Conservation (phyloP, 2,888 invertebrate genomes). For the Abrostola triplasia region DNA sequence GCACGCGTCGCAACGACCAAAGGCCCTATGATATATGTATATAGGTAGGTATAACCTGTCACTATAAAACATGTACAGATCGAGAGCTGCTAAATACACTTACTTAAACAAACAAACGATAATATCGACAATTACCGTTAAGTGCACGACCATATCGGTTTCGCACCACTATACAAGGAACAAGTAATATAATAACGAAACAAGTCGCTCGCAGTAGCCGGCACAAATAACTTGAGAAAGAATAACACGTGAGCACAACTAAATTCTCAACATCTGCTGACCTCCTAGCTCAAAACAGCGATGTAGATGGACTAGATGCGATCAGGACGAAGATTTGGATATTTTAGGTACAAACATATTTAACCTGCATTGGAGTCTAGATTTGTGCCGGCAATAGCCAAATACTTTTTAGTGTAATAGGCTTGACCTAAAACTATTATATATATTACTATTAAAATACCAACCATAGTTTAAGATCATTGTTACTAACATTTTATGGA, state of each 20-base stretch:
- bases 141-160: constrained; percentile 38
- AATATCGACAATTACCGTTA: constrained; percentile 4
- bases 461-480: too few species aligned
- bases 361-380: neutral
- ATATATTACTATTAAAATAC: too few species aligned
- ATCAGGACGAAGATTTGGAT: neutral
- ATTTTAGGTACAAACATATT: neutral
- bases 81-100: too few species aligned
- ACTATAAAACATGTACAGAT: too few species aligned
- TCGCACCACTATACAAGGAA: constrained; percentile 25
- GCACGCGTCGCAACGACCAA: too few species aligned
- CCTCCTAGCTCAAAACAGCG: constrained; percentile 55
- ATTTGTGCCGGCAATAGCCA: too few species aligned
- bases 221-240: constrained; percentile 77
- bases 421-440: too few species aligned
- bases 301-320: constrained; percentile 26
- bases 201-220: constrained; percentile 47
- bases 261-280: constrained; percentile 79
- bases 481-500: too few species aligned
- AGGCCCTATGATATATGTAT: too few species aligned
- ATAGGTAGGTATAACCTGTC: too few species aligned
- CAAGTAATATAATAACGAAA: constrained; percentile 52
- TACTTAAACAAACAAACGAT: neutral
- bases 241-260: constrained; percentile 80
- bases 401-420: too few species aligned